phyloP scores from a whole-genome alignment of 2,113 vertebrate genomes.

The Thalassarche chlororhynchos region DNA sequence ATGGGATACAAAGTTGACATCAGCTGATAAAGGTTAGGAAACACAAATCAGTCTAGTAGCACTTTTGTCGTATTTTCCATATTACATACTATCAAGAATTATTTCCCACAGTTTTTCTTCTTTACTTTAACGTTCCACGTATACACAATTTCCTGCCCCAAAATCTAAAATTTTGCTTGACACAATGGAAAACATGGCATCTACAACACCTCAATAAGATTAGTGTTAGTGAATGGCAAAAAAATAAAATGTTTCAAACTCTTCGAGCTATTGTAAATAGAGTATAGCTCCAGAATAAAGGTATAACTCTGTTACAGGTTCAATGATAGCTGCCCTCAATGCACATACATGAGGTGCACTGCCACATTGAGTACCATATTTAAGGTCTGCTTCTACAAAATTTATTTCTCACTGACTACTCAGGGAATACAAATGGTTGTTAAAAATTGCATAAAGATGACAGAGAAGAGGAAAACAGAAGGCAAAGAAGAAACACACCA shows the following conservation, averaged over 20 bases:
- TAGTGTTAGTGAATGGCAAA: background rate
- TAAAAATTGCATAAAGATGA: background rate
- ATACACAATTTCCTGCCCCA: background rate
- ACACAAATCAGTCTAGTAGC: background rate
- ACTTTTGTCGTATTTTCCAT: constrained; percentile 33
- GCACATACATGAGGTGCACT: background rate
- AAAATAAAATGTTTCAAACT: background rate
- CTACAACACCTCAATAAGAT: background rate
- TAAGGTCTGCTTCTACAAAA: background rate
- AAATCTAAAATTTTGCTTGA: background rate
- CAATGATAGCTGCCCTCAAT: background rate
- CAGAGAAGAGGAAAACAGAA: background rate
- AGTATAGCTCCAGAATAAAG: background rate
- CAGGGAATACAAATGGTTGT: background rate
- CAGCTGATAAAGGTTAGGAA: constrained; percentile 26
- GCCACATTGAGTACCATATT: background rate
- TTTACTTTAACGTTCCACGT: background rate
- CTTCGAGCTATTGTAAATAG: background rate
- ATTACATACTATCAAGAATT: background rate
- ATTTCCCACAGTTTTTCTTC: constrained; percentile 6
- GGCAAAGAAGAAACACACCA: background rate
- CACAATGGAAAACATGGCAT: background rate
- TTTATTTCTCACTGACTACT: background rate
- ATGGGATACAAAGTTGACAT: background rate
- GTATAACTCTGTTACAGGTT: background rate